Conservation (phyloP, 2,797 vertebrate genomes). For the Coregonus sp. region DNA sequence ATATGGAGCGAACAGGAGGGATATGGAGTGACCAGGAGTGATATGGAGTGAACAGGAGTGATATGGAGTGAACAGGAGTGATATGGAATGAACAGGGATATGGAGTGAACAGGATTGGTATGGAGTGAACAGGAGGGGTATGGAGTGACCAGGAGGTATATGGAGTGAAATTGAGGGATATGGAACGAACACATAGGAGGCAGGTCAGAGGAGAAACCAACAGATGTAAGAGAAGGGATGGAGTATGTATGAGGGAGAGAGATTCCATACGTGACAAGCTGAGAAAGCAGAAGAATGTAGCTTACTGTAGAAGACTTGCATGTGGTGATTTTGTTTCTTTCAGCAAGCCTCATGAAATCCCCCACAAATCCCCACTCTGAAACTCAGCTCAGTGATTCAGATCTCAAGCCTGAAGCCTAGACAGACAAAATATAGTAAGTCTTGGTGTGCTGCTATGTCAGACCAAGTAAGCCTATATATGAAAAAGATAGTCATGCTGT, state of each 20-base stretch:
- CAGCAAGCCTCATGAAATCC: not conserved
- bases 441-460: not conserved
- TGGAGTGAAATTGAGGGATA: not conserved
- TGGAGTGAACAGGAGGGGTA: too few species aligned
- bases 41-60: too few species aligned
- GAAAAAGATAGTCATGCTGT: not conserved
- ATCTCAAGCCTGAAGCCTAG: not conserved
- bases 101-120: too few species aligned
- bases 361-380: slow-evolving; percentile 2
- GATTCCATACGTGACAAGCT: not conserved
- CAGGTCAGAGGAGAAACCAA: not conserved
- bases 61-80: too few species aligned
- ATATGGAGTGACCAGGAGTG: too few species aligned
- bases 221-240: not conserved
- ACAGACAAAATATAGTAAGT: not conserved
- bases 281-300: not conserved
- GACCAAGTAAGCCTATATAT: not conserved
- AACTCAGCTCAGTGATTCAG: not conserved
- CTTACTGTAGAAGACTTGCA: not conserved
- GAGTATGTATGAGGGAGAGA: not conserved
- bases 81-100: too few species aligned
- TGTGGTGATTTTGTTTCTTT: not conserved
- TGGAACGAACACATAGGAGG: not conserved
- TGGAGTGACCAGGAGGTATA: too few species aligned
- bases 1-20: too few species aligned